Conservation (phyloP, 2,113 vertebrate genomes). For the Onychostruthus taczanowskii region DNA sequence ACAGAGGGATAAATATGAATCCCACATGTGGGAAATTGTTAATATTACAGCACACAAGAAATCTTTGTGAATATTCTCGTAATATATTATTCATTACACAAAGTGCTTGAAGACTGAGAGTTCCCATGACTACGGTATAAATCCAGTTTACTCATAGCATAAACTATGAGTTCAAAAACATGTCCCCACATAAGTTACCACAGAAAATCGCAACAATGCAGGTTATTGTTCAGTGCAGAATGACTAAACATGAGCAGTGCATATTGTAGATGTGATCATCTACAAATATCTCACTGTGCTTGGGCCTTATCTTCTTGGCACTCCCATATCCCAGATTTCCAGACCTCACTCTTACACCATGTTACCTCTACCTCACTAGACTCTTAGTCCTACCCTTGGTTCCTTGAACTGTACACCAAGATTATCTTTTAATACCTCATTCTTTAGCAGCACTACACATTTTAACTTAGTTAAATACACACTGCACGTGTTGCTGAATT, state of each 20-base stretch:
- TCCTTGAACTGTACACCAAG: not conserved
- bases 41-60: conserved; percentile 40
- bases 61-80: not conserved
- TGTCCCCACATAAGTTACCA: not conserved
- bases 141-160: not conserved
- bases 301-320: not conserved
- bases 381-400: not conserved
- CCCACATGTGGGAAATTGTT: conserved; percentile 33
- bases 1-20: conserved; percentile 39
- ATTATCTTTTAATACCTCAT: not conserved
- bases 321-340: accelerated
- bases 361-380: not conserved
- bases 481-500: not conserved
- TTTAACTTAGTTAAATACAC: not conserved
- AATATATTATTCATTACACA: conserved; percentile 56
- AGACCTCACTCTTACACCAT: not conserved
- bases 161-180: not conserved
- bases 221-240: not conserved
- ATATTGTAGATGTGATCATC: not conserved
- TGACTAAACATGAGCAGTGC: not conserved
- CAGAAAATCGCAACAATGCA: not conserved
- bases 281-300: not conserved
- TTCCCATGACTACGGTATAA: conserved; percentile 51
- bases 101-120: conserved; percentile 18
- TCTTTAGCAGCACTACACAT: not conserved